Base-by-base conservation (phyloP, 2,797 vertebrate species). In the Adelosebastes latens region DNA sequence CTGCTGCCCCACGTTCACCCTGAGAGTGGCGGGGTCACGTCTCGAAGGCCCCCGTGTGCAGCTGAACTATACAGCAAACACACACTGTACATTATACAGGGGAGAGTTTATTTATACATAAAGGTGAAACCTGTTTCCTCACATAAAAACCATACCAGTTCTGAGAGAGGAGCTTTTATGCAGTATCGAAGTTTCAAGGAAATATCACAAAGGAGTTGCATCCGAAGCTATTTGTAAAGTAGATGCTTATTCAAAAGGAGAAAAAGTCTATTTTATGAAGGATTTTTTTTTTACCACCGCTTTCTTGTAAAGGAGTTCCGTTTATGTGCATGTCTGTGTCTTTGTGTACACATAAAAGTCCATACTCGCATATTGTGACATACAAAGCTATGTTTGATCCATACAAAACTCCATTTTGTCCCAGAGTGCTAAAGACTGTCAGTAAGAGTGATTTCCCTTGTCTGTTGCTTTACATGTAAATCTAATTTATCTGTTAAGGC, bases 401-500 rank as follows among this genome's bases (percentile, higher is more conserved):
- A 67, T 53, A 68, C 46, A 84, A 81, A 25, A 20, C 42, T 39
- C 8, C 4, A 42, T 31, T 58, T 73, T 20, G 16, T 75, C 59
- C 20, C 24, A 14, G 25, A 36, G 63, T 62, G 52, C 65, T 81
- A 31, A 73, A 88, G 59, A 72, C 77, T 75, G 67, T 25, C 79
- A 70, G 72, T 52, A 24, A 80, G 60, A 83, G 31, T 2, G 6
- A 79, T 84, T 86, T 74, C 70, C 65, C 76, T 75, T 64, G 9
- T 80, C 81, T 86, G 46, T 89, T 88, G 80, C 67, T 91, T 88
- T 88, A 71, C 80, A 89, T 88, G 84, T 87, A 89, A 87, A 90
- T 92, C 66, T 80, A 77, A 91, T 91, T 87, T 81, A 66, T 86
- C 76, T 80, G 68, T 87, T 77, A 73, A 59, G 13, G 77, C 79